phyloP scores from a whole-genome alignment of 35 echinoderm and acorn worm genomes.

The Lytechinus variegatus region DNA sequence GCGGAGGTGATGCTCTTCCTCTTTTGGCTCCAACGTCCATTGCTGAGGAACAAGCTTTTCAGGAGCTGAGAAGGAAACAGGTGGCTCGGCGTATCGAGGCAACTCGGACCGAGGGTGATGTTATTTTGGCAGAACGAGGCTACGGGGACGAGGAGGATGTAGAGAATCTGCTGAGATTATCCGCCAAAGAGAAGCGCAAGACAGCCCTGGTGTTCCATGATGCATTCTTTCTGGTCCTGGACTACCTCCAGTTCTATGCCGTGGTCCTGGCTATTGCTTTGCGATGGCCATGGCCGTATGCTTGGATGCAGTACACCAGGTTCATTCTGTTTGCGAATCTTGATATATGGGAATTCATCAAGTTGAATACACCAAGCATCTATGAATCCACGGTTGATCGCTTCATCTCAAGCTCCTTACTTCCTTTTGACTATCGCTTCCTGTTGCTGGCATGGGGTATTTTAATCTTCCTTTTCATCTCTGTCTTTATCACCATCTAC shows the following conservation, averaged over 20 bases:
- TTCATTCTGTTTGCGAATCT: slow-evolving; percentile 83
- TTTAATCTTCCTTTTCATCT: slow-evolving; percentile 65
- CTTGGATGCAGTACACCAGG: slow-evolving; percentile 73
- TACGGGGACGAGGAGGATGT: slow-evolving; percentile 76
- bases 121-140: slow-evolving; percentile 69
- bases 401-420: slow-evolving; percentile 77
- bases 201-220: slow-evolving; percentile 78
- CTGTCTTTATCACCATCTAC: slow-evolving; percentile 73
- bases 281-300: slow-evolving; percentile 90
- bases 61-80: slow-evolving; percentile 72
- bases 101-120: slow-evolving; percentile 69
- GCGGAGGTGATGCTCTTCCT: slow-evolving; percentile 69
- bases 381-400: slow-evolving; percentile 67
- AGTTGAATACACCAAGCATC: slow-evolving; percentile 76
- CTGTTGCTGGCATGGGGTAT: slow-evolving; percentile 75
- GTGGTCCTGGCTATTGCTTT: slow-evolving; percentile 79
- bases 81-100: slow-evolving; percentile 56
- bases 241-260: slow-evolving; percentile 94
- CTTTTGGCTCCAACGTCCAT: slow-evolving; percentile 52
- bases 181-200: slow-evolving; percentile 80
- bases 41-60: slow-evolving; percentile 51
- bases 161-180: slow-evolving; percentile 66
- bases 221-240: slow-evolving; percentile 72
- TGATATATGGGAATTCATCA: slow-evolving; percentile 96
- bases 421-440: slow-evolving; percentile 85